Conservation (phyloP, 1,140 invertebrate species). For the Pogonomyrmex barbatus region DNA sequence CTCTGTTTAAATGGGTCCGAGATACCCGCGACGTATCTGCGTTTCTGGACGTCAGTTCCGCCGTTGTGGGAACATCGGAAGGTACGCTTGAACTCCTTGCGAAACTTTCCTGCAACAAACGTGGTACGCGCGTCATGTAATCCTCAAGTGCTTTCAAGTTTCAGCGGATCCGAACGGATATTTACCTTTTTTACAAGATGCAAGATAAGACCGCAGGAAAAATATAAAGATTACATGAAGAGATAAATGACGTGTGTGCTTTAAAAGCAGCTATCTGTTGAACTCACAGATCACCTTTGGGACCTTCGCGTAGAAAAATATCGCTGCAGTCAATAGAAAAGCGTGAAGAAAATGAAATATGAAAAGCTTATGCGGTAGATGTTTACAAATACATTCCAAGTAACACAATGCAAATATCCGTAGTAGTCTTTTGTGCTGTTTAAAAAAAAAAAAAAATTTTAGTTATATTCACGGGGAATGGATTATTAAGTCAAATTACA, state of each 20-base stretch:
- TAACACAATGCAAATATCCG: neutral
- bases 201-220: neutral
- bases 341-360: neutral
- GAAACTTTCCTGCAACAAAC: slow-evolving; percentile 88
- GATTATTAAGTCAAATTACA: neutral
- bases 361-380: neutral
- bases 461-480: neutral
- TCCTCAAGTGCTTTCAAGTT: neutral
- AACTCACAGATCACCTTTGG: neutral
- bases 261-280: neutral
- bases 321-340: neutral
- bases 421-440: too few species aligned
- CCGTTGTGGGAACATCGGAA: slow-evolving; percentile 84
- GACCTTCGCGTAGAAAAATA: neutral
- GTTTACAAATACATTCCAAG: neutral
- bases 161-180: neutral
- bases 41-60: slow-evolving; percentile 49
- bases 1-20: slow-evolving; percentile 56
- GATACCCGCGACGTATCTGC: slow-evolving; percentile 68
- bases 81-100: slow-evolving; percentile 88
- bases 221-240: neutral
- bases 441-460: too few species aligned
- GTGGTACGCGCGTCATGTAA: neutral
- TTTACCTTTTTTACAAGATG: neutral
- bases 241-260: neutral